phyloP scores from a whole-genome alignment of 2,888 invertebrate genomes.

The Caenorhabditis panamensis region DNA sequence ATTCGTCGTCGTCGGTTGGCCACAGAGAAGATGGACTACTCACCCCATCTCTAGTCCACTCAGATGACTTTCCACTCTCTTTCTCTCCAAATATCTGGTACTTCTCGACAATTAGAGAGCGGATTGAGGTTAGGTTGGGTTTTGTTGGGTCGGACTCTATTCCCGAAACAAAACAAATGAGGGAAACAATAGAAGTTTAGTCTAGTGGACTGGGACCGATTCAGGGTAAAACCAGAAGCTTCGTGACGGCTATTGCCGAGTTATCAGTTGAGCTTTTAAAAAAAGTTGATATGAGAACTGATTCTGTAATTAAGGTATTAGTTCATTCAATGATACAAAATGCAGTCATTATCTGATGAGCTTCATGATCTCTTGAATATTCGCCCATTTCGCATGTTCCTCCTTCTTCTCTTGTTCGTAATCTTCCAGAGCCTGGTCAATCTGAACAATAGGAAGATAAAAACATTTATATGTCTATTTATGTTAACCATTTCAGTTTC shows the following conservation, averaged over 20 bases:
- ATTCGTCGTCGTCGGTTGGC: conserved; percentile 30
- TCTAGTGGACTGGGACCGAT: too few relatives aligned
- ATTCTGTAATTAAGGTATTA: too few relatives aligned
- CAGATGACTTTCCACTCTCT: conserved; percentile 22
- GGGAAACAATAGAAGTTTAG: too few relatives aligned
- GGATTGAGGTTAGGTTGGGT: conserved; percentile 13
- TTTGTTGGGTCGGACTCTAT: not conserved
- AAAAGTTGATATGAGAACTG: too few relatives aligned
- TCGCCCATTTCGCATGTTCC: not conserved
- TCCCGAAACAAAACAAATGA: conserved; percentile 11
- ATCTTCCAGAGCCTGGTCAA: conserved; percentile 11
- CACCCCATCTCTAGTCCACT: not conserved
- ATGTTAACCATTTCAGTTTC: conserved; percentile 16
- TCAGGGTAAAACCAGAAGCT: too few relatives aligned
- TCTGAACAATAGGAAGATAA: conserved; percentile 18
- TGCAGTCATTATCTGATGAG: not conserved
- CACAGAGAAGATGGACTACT: conserved; percentile 29
- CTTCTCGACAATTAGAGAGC: conserved; percentile 32
- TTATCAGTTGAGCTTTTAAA: too few relatives aligned
- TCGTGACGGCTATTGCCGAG: too few relatives aligned
- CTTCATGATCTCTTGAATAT: conserved; percentile 18
- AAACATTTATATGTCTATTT: not conserved
- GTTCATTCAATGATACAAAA: too few relatives aligned
- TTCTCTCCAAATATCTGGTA: conserved; percentile 31
- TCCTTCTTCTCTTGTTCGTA: conserved; percentile 15